Evolutionary conservation across 2,113 vertebrate species (phyloP), one percentile per base, ranked within the genome.

Genomic region (Ornithorhynchus anatinus): DNA sequence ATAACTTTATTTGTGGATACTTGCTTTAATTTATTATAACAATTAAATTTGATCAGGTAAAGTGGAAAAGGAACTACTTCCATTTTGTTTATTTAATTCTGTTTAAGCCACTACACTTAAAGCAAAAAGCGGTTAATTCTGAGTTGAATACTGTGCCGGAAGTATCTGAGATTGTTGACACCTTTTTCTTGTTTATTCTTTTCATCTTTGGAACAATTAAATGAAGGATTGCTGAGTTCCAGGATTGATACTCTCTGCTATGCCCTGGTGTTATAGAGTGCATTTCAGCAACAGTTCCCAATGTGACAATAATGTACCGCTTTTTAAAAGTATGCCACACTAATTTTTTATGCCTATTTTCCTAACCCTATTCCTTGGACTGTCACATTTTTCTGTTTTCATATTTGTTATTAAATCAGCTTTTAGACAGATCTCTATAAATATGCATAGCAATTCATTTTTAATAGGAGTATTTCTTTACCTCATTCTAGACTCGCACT

Each of bases 161-260:
- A 89, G 79, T 82, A 88, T 86, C 79, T 84, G 80, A 77, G 91
- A 86, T 86, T 88, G 85, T 86, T 90, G 84, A 69, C 83, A 84
- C 77, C 62, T 65, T 81, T 89, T 79, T 60, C 81, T 91, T 81
- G 69, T 59, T 88, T 91, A 63, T 66, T 66, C 54, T 77, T 89
- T 88, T 87, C 84, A 91, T 91, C 73, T 87, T 84, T 79, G 76
- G 81, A 84, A 84, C 80, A 91, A 89, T 90, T 85, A 88, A 85
- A 86, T 87, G 85, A 89, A 92, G 70, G 67, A 86, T 90, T 68
- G 79, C 75, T 76, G 84, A 86, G 80, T 86, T 85, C 78, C 51
- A 65, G 88, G 87, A 91, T 89, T 44, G 82, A 92, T 87, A 81
- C 56, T 78, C 81, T 86, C 84, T 90, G 53, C 66, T 87, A 65